Percentiles rank a stretch among this genome's conserved stretches.
Conservation (phyloP, 2,888 invertebrate species). For the Marronus borbonicus region DNA sequence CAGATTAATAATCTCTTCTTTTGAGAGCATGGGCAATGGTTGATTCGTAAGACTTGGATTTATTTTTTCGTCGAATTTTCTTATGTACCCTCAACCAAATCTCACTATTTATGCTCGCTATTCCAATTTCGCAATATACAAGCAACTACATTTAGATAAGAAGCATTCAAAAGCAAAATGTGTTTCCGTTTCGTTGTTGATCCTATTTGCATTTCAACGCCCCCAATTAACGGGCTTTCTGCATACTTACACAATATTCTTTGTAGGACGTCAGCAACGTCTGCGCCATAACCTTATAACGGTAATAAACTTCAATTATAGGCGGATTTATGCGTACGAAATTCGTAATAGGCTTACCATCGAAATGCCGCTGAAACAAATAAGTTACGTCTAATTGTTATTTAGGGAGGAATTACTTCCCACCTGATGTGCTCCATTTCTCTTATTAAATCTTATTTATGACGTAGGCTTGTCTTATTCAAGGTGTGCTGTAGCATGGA, state of each 20-base stretch:
- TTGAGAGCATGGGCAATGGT: too few species aligned
- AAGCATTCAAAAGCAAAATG: too few species aligned
- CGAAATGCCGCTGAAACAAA: constrained; percentile 26
- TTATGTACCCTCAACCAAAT: too few species aligned
- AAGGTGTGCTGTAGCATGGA: background rate
- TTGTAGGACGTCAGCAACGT: background rate
- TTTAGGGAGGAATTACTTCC: constrained; percentile 14
- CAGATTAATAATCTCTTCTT: too few species aligned
- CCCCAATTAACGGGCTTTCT: constrained; percentile 17
- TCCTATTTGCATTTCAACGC: constrained; percentile 10
- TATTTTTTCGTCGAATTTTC: too few species aligned
- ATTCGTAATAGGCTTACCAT: constrained; percentile 39
- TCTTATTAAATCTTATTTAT: constrained; percentile 15
- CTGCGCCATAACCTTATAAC: background rate
- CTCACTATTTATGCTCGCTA: too few species aligned
- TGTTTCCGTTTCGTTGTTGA: constrained; percentile 12
- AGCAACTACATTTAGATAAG: too few species aligned
- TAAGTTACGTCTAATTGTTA: constrained; percentile 33
- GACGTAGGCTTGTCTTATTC: background rate
- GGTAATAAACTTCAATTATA: constrained; percentile 46
- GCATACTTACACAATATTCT: background rate
- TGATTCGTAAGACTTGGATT: too few species aligned
- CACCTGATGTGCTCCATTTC: background rate
- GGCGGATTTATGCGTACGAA: constrained; percentile 33
- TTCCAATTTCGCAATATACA: too few species aligned